A percentile compares a stretch with the other conserved stretches of the same genome.
Conservation (phyloP, 2,797 vertebrate genomes). For the Varecia variegata region DNA sequence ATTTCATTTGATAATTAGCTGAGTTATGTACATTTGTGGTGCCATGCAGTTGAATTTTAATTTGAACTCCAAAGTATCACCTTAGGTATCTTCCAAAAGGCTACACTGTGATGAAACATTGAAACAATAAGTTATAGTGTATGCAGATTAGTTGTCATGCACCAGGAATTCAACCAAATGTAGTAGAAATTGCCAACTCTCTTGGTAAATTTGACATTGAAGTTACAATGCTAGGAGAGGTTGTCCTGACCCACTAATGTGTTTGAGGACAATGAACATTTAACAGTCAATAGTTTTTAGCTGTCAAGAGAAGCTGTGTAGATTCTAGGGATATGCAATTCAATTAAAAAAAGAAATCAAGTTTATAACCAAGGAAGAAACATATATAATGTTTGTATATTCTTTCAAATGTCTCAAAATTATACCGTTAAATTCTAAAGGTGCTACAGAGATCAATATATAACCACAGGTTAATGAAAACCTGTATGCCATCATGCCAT, state of each 20-base stretch:
- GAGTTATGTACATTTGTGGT: slow-evolving; percentile 18
- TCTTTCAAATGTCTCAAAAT: slow-evolving; percentile 46
- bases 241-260: background rate
- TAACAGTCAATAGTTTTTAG: slow-evolving; percentile 28
- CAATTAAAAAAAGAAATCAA: slow-evolving; percentile 44
- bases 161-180: slow-evolving; percentile 21
- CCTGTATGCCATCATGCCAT: background rate
- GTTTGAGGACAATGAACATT: background rate
- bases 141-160: background rate
- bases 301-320: background rate
- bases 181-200: background rate
- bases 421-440: slow-evolving; percentile 45
- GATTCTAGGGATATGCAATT: background rate
- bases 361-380: slow-evolving; percentile 11
- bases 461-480: slow-evolving; percentile 32
- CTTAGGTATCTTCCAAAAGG: slow-evolving; percentile 22
- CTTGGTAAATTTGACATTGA: slow-evolving; percentile 19
- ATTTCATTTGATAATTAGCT: slow-evolving; percentile 27
- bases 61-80: slow-evolving; percentile 22
- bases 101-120: background rate
- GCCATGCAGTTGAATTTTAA: background rate
- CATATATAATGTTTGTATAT: background rate
- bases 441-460: slow-evolving; percentile 24
- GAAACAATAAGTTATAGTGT: background rate
- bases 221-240: slow-evolving; percentile 1